These are phyloP conservation scores for Thysanoteuthis rhombus DNA, from an alignment of 2,888 invertebrate species.

Conservation along the genomic window DNA sequence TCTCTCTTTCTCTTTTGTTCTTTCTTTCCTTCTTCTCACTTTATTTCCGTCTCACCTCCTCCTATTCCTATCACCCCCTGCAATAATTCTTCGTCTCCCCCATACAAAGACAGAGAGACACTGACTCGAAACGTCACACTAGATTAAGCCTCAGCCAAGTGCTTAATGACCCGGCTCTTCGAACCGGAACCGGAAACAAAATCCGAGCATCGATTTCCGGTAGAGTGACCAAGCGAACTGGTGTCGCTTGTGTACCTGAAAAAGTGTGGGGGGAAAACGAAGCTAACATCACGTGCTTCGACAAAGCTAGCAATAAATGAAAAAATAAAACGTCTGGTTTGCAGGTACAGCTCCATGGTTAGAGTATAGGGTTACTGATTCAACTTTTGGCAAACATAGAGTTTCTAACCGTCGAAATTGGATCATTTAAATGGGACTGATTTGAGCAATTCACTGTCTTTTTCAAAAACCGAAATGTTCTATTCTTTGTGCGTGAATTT, in stretches of 20 bases:
- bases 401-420: no score
- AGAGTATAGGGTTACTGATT: neutral
- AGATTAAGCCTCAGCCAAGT: neutral
- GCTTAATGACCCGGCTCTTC: neutral
- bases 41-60: neutral
- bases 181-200: neutral
- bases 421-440: no score
- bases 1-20: no score
- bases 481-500: no score
- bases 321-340: neutral
- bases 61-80: neutral
- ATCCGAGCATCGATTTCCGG: slow-evolving; percentile 12
- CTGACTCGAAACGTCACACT: neutral
- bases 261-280: neutral
- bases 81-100: neutral
- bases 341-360: neutral
- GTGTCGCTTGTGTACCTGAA: slow-evolving; percentile 12
- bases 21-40: neutral
- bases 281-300: neutral
- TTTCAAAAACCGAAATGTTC: no score
- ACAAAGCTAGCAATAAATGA: neutral
- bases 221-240: slow-evolving; percentile 12
- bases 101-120: neutral
- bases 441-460: no score
- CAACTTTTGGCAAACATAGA: no score